Evolutionary conservation across 2,888 invertebrate genomes (phyloP).

Genomic region (Loripinus fragilis): DNA sequence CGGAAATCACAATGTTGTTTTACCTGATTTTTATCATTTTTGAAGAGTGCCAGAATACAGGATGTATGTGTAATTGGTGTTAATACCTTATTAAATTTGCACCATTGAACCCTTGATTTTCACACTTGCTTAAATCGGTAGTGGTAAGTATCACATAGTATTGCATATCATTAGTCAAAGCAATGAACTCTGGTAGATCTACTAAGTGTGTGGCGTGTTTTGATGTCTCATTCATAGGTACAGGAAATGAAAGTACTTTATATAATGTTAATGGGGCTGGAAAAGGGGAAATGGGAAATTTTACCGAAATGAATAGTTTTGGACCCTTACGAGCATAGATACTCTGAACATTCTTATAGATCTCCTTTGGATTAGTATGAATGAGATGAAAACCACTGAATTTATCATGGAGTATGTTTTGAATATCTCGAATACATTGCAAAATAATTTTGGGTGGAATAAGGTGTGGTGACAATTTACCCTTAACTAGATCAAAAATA

Average conservation of each 20-base stretch:
- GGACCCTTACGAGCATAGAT: constrained; percentile 32
- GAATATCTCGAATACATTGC: constrained; percentile 19
- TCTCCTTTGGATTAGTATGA: constrained; percentile 3
- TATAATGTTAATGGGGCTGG: too few species aligned
- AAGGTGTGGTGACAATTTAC: constrained; percentile 35
- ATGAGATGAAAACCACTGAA: constrained; percentile 34
- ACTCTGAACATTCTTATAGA: constrained; percentile 19
- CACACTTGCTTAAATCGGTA: not conserved
- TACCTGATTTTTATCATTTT: too few species aligned
- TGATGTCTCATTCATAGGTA: not conserved
- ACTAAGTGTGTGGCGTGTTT: constrained; percentile 15
- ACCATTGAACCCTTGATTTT: not conserved
- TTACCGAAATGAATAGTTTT: constrained; percentile 29
- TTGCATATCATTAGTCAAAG: constrained; percentile 15
- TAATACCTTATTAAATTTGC: constrained; percentile 15
- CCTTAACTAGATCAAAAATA: constrained; percentile 38
- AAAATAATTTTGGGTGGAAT: constrained; percentile 18
- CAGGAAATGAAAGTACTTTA: too few species aligned
- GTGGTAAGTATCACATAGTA: constrained; percentile 5
- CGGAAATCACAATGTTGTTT: constrained; percentile 27
- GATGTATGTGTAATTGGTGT: not conserved
- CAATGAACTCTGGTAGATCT: constrained; percentile 22
- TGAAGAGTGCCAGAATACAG: too few species aligned
- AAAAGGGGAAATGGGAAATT: too few species aligned
- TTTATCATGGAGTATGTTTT: constrained; percentile 30